Evolutionary conservation across 2,888 invertebrate genomes (phyloP).

Genomic region (Neuroscelio doddi): DNA sequence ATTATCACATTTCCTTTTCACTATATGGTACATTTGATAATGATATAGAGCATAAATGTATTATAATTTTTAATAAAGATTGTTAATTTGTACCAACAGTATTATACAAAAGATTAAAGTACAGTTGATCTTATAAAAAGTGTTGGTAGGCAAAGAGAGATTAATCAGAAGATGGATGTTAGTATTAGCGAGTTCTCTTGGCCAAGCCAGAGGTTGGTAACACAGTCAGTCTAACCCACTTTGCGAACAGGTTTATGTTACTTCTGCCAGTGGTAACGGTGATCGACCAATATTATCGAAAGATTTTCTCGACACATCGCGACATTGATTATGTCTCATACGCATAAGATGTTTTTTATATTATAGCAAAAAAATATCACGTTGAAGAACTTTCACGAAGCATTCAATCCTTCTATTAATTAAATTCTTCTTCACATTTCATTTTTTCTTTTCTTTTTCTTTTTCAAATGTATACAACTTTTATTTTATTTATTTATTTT

Average conservation of each 20-base stretch:
- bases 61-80: background rate
- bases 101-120: constrained; percentile 1
- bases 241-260: constrained; percentile 68
- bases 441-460: no score
- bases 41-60: constrained; percentile 1
- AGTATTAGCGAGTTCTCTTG: constrained; percentile 32
- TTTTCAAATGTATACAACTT: no score
- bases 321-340: background rate
- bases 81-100: background rate
- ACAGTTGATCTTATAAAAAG: background rate
- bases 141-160: constrained; percentile 14
- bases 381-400: no score
- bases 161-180: constrained; percentile 25
- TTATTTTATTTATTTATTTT: no score
- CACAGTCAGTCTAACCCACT: constrained; percentile 66
- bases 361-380: no score
- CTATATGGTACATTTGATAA: constrained; percentile 7
- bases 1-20: no score
- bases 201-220: constrained; percentile 39
- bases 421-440: no score
- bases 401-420: no score
- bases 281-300: constrained; percentile 54
- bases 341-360: no score
- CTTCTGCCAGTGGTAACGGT: constrained; percentile 61
- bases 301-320: constrained; percentile 20